Percentiles rank a stretch among this genome's conserved stretches.
These are phyloP conservation scores for Syngnathus typhle DNA, from an alignment of 2,113 vertebrate species.

Conservation along the genomic window DNA sequence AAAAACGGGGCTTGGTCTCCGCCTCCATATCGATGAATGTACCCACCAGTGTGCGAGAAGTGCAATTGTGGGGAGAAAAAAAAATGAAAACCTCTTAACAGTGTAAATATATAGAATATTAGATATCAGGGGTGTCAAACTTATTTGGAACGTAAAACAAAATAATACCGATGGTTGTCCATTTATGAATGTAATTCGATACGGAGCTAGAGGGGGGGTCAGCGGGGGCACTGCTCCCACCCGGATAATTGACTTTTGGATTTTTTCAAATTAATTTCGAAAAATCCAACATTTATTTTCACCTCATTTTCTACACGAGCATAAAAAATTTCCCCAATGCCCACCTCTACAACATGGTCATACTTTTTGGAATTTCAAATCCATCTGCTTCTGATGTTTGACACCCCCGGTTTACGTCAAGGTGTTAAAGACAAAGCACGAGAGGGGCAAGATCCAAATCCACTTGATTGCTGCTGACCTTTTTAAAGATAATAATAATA, in stretches of 20 bases:
- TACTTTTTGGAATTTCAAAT: not conserved
- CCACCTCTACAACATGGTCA: not conserved
- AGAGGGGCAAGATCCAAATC: constrained; percentile 30
- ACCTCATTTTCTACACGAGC: not conserved
- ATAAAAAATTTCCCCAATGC: not conserved
- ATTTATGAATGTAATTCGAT: too few species aligned
- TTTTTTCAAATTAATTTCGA: not conserved
- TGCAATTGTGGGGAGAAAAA: constrained; percentile 30
- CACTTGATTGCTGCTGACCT: constrained; percentile 5
- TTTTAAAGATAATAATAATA: constrained; percentile 33
- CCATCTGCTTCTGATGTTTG: not conserved
- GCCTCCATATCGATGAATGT: constrained; percentile 66
- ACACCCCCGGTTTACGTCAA: constrained; percentile 41
- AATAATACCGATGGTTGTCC: too few species aligned
- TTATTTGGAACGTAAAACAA: not conserved
- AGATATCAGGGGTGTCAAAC: constrained; percentile 21
- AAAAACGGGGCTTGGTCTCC: constrained; percentile 39
- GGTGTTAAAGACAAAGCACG: constrained; percentile 41
- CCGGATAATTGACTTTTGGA: too few species aligned
- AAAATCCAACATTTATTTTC: not conserved
- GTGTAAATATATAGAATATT: constrained; percentile 13
- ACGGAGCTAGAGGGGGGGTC: too few species aligned
- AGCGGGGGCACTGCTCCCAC: too few species aligned
- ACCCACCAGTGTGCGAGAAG: constrained; percentile 62
- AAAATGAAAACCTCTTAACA: not conserved